Base-by-base conservation (phyloP, 2,797 vertebrate genomes). In the Poeciliopsis paucimaculata region DNA sequence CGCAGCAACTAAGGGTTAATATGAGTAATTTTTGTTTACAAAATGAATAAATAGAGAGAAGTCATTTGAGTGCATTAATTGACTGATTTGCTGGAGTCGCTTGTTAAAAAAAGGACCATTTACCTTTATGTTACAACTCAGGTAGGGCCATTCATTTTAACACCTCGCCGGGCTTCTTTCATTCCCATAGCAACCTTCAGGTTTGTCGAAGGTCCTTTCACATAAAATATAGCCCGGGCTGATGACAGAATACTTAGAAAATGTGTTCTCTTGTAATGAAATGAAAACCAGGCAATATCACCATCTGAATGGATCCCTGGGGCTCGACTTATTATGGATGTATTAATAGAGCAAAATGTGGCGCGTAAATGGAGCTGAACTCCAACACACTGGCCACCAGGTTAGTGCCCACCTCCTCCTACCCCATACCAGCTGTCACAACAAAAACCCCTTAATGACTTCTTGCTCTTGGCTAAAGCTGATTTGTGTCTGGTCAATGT, bases 251-350 rank as follows among this genome's bases (percentile, higher is more conserved):
- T 83, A 89, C 76, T 73, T 73, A 53, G 53, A 74, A 83, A 87
- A 90, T 68, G 78, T 12, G 39, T 85, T 78, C 36, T 80, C 53
- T 73, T 78, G 66, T 83, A 87, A 90, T 88, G 79, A 86, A 89
- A 82, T 73, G 78, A 71, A 88, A 86, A 85, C 81, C 77, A 76
- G 79, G 77, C 77, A 39, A 82, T 80, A 77, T 73, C 3, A 13
- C n/a, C 11, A 45, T 57, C 39, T 82, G 77, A 90, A 89, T 87
- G 74, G 84, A 84, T 88, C 82, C 78, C 75, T 0, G 57, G 62
- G 77, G 81, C 84, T 87, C 62, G n/a, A 2, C 72, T 88, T 83
- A 82, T 85, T 81, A 84, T 62, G 45, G 82, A 16, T 55, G 76
- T 73, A 91, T 89, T 80, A 84, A 89, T 74, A 75, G 81, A 72